These are phyloP conservation scores for Platycheirus rosarum DNA, from an alignment of 2,888 invertebrate species.

Conservation along the genomic window DNA sequence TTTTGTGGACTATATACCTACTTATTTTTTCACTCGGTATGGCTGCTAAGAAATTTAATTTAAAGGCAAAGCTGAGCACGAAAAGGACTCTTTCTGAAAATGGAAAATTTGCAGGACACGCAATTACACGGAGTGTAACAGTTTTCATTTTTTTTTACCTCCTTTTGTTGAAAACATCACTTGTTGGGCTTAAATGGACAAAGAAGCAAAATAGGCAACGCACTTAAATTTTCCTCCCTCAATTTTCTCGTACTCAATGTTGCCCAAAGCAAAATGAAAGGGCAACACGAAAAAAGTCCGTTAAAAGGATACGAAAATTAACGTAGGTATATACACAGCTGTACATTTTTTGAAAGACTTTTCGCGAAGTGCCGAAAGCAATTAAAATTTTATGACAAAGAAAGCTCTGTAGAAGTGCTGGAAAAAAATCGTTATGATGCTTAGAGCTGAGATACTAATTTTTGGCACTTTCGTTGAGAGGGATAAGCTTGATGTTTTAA, in stretches of 20 bases:
- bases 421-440: slow-evolving; percentile 45
- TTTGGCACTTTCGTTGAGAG: slow-evolving; percentile 41
- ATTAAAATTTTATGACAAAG: slow-evolving; percentile 73
- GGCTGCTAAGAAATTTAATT: slow-evolving; percentile 71
- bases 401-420: slow-evolving; percentile 54
- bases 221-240: slow-evolving; percentile 58
- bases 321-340: slow-evolving; percentile 51
- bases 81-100: slow-evolving; percentile 63
- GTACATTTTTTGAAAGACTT: slow-evolving; percentile 59
- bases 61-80: slow-evolving; percentile 55
- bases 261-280: slow-evolving; percentile 66
- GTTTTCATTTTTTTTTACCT: slow-evolving; percentile 46
- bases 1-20: slow-evolving; percentile 56
- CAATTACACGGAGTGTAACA: slow-evolving; percentile 72
- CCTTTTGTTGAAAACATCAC: slow-evolving; percentile 61
- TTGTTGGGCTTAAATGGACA: slow-evolving; percentile 61
- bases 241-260: slow-evolving; percentile 39
- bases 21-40: slow-evolving; percentile 30
- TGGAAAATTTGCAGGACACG: slow-evolving; percentile 70
- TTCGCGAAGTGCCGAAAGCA: slow-evolving; percentile 71
- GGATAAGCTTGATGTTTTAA: slow-evolving; percentile 13
- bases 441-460: slow-evolving; percentile 52
- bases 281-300: slow-evolving; percentile 64
- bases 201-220: slow-evolving; percentile 64
- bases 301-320: slow-evolving; percentile 73